Evolutionary conservation across 2,113 vertebrate genomes (phyloP), one percentile per base, ranked within the genome.

Genomic region (Tenrec ecaudatus): DNA sequence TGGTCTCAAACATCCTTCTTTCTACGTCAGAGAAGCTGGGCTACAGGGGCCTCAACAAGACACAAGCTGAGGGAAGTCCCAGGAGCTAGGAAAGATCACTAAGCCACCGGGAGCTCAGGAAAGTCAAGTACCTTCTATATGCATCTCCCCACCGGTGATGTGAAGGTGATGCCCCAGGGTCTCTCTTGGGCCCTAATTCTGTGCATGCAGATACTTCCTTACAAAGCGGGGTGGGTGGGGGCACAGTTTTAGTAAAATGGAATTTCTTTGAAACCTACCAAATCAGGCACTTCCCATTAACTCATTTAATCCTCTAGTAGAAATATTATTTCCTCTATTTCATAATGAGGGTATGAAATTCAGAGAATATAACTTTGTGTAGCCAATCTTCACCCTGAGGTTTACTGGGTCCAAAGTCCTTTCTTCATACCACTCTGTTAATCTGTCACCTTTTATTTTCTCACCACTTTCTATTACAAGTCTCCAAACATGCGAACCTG

Each of bases 361-460:
- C 68, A 40, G 68, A 43, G 94, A 88, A 25, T 38, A 29, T 2
- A 7, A 38, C 20, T 8, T 4, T 36, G 0, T 4, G 11, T 1
- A 8, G 57, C 6, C 19, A 0, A 73, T 29, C 86, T 86, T 77
- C 60, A 53, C n/a, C 0, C 10, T 8, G 23, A 86, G 31, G 22
- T 76, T 79, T 64, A 1, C 89, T 86, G 77, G 23, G 36, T 76
- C 64, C 88, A 33, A 38, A 91, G 92, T 81, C 71, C 77, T 38
- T 23, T 86, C 87, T 80, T 86, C 14, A 60, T 3, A 6, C 9
- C 38, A 16, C 20, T 25, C 17, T 19, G 17, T 29, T 82, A 84
- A n/a, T 66, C 22, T 10, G 0, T 11, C 6, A 0, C 69, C 33
- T 43, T 57, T 43, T n/a, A 20, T 20, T 76, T 47, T 76, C 47